Percentiles rank a stretch among this genome's conserved stretches.
Conservation (phyloP, 2,888 invertebrate species). For the Suillia variegata region DNA sequence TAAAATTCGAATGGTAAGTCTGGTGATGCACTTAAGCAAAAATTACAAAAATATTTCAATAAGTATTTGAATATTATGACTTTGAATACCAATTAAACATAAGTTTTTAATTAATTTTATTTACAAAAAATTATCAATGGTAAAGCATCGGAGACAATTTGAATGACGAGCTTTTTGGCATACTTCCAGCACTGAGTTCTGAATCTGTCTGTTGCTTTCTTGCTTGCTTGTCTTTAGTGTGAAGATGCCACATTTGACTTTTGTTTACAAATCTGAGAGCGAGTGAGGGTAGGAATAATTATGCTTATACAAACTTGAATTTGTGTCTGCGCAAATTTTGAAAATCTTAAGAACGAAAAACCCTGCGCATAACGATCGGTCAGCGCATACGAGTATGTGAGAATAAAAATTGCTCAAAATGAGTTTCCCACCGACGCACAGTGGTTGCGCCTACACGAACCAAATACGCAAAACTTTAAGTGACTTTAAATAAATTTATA, state of each 20-base stretch:
- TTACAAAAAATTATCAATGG: no score
- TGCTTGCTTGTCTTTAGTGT: no score
- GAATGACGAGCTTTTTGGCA: slow-evolving; percentile 11
- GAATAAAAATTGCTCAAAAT: no score
- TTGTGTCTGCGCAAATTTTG: slow-evolving; percentile 23
- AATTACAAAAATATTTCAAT: slow-evolving; percentile 4
- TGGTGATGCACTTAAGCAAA: no score
- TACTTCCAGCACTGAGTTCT: slow-evolving; percentile 9
- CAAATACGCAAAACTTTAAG: no score
- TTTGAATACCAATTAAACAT: no score
- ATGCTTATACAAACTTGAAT: no score
- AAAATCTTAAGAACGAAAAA: not conserved
- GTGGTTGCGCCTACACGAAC: no score
- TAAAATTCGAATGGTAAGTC: slow-evolving; percentile 60
- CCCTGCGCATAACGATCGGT: slow-evolving; percentile 22
- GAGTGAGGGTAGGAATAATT: no score
- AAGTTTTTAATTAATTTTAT: not conserved
- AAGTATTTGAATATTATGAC: not conserved
- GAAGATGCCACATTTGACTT: not conserved
- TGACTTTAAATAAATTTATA: no score
- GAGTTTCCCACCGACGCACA: no score
- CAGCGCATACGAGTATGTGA: no score
- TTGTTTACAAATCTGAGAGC: slow-evolving; percentile 1
- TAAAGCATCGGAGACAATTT: not conserved
- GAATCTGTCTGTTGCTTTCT: not conserved